These are phyloP conservation scores for Chauna torquata DNA, from an alignment of 2,113 vertebrate species.

Conservation along the genomic window DNA sequence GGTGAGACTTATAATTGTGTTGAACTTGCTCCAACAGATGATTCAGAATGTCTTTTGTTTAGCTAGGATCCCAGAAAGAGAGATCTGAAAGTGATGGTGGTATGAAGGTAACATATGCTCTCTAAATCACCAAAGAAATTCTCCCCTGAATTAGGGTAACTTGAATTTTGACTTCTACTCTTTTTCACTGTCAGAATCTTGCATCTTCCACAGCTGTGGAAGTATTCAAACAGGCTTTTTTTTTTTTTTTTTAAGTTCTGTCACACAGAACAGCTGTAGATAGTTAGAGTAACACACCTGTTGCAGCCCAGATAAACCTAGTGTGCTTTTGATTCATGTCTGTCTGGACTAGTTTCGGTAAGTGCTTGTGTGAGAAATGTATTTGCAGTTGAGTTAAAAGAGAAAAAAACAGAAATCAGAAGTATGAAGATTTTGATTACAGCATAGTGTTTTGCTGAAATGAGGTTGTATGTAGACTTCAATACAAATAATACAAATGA, in stretches of 20 bases:
- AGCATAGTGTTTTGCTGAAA: neutral
- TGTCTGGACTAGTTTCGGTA: neutral
- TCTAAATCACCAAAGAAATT: neutral
- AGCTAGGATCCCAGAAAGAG: neutral
- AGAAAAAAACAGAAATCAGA: neutral
- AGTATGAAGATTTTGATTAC: neutral
- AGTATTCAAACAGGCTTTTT: neutral
- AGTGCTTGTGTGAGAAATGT: neutral
- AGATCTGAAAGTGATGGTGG: neutral
- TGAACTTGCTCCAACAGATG: neutral
- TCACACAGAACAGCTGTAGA: neutral
- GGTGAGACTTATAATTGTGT: neutral
- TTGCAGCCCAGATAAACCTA: neutral
- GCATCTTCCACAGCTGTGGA: conserved; percentile 56
- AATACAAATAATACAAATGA: neutral
- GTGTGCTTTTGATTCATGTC: neutral
- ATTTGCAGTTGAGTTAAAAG: neutral
- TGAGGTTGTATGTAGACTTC: neutral
- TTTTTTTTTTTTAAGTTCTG: neutral
- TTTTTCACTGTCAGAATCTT: neutral
- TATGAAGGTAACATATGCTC: neutral
- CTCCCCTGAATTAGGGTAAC: neutral
- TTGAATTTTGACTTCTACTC: neutral
- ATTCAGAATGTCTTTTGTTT: neutral
- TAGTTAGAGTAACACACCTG: conserved; percentile 39